These are phyloP conservation scores for Thrips palmi DNA, from an alignment of 1,140 invertebrate genomes.

Conservation along the genomic window DNA sequence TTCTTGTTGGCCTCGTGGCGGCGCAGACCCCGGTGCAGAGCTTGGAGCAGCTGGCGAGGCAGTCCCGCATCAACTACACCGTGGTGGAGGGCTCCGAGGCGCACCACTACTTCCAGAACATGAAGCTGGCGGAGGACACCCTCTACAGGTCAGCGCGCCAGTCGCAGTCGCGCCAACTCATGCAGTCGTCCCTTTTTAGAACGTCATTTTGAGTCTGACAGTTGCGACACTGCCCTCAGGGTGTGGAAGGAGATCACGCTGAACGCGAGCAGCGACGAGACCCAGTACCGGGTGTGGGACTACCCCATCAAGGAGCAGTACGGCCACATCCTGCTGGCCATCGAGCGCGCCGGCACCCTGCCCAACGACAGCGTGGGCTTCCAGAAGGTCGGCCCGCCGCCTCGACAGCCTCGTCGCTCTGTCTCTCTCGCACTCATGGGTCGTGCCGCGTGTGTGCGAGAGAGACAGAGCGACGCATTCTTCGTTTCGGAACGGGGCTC, in stretches of 20 bases:
- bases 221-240: constrained; percentile 24
- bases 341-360: constrained; percentile 57
- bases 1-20: too few relatives aligned
- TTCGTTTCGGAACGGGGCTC: too few relatives aligned
- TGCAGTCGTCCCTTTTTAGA: background rate
- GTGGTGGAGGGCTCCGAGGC: constrained; percentile 60
- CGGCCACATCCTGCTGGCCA: constrained; percentile 66
- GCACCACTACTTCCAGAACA: constrained; percentile 76
- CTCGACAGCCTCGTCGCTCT: too few relatives aligned
- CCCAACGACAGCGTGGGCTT: constrained; percentile 49
- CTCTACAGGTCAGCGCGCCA: constrained; percentile 47
- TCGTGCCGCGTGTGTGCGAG: too few relatives aligned
- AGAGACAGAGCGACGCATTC: too few relatives aligned
- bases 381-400: constrained; percentile 38
- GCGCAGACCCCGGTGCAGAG: constrained; percentile 73
- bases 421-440: too few relatives aligned
- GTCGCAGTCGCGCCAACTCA: background rate
- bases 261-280: constrained; percentile 53
- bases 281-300: constrained; percentile 75
- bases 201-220: background rate
- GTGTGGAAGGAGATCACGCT: constrained; percentile 80
- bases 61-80: constrained; percentile 83
- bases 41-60: constrained; percentile 66
- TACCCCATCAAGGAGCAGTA: constrained; percentile 84
- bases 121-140: constrained; percentile 78